Conservation (phyloP, 2,113 vertebrate genomes). For the Megaleporinus macrocephalus region DNA sequence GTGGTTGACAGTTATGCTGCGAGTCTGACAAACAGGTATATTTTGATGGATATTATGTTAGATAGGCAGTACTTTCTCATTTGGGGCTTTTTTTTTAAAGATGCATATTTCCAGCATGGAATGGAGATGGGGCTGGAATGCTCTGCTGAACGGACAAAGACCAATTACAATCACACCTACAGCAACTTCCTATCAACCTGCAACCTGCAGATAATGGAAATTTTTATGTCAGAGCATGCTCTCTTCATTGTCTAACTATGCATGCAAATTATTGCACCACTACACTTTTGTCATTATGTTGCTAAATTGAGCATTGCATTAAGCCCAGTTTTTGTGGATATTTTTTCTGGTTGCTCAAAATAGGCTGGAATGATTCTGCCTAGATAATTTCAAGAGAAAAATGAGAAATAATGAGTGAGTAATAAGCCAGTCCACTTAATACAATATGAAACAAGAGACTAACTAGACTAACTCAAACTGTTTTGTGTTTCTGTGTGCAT, state of each 20-base stretch:
- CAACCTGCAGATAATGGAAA: background rate
- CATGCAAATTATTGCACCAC: background rate
- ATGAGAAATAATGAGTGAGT: no score
- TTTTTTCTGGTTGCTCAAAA: no score
- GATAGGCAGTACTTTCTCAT: slow-evolving; percentile 5
- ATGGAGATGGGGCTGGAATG: background rate
- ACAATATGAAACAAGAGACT: no score
- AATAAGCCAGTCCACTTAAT: no score
- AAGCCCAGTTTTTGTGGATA: no score
- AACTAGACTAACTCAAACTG: no score
- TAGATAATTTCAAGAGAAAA: no score
- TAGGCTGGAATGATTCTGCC: no score
- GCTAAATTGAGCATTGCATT: no score
- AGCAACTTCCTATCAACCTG: background rate
- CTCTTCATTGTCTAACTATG: background rate
- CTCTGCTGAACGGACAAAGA: background rate
- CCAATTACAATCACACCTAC: background rate
- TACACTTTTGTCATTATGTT: no score
- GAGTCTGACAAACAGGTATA: slow-evolving; percentile 8
- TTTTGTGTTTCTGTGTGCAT: no score
- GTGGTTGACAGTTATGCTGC: slow-evolving; percentile 66
- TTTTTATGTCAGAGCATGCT: background rate
- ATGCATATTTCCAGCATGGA: background rate
- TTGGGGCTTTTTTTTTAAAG: background rate
- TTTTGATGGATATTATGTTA: slow-evolving; percentile 27